A percentile compares a stretch with the other conserved stretches of the same genome.
Evolutionary conservation across 1,140 invertebrate genomes (phyloP).

Genomic region (Colletes gigas): DNA sequence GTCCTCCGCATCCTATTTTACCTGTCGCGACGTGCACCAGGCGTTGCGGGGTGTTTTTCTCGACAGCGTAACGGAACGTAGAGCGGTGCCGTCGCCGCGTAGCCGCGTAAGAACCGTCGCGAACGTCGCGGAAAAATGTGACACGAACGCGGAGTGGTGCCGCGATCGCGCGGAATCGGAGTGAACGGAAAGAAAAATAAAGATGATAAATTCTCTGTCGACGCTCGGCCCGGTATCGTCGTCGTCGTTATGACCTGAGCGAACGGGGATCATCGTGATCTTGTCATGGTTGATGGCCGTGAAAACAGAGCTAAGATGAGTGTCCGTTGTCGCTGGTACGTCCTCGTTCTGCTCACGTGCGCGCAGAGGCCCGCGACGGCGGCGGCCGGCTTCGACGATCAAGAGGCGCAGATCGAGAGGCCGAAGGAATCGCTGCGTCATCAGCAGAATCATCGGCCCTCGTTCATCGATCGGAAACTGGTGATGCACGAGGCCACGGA

Average conservation of each 20-base stretch:
- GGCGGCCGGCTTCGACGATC: slow-evolving; percentile 2
- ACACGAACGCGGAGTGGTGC: neutral
- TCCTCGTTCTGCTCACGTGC: slow-evolving; percentile 51
- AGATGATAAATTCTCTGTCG: neutral
- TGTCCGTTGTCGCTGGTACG: slow-evolving; percentile 49
- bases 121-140: neutral
- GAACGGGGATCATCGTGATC: neutral
- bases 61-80: neutral
- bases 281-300: slow-evolving; percentile 39
- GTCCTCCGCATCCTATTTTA: neutral
- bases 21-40: neutral
- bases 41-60: neutral
- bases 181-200: neutral
- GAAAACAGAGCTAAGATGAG: slow-evolving; percentile 52
- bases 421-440: slow-evolving; percentile 70
- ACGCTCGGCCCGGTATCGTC: too few species aligned
- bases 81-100: slow-evolving; percentile 17
- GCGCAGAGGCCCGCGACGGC: slow-evolving; percentile 23
- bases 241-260: slow-evolving; percentile 17
- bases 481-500: neutral
- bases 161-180: too few species aligned
- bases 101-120: neutral
- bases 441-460: slow-evolving; percentile 72
- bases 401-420: slow-evolving; percentile 61
- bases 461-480: slow-evolving; percentile 74